phyloP scores from a whole-genome alignment of 2,888 invertebrate species.

The Sabatieria punctata region DNA sequence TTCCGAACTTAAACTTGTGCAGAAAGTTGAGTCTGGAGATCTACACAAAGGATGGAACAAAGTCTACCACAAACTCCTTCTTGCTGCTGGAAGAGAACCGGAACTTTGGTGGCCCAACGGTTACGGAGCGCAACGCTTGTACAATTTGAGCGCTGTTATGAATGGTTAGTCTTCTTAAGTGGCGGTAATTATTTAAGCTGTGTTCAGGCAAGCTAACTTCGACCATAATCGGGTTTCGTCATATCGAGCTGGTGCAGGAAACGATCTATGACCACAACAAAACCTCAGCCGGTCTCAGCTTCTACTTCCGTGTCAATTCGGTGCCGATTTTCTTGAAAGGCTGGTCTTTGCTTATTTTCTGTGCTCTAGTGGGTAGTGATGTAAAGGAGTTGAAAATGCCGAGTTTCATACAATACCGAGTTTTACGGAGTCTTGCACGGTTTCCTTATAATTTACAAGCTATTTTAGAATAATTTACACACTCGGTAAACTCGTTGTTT shows the following conservation, averaged over 20 bases:
- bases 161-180: neutral
- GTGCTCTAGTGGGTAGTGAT: too few relatives aligned
- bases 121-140: constrained; percentile 59
- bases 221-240: constrained; percentile 59
- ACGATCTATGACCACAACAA: constrained; percentile 8
- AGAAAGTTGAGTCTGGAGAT: too few relatives aligned
- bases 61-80: neutral
- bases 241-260: constrained; percentile 50
- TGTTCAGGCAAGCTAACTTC: neutral
- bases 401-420: too few relatives aligned
- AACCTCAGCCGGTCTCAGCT: constrained; percentile 47
- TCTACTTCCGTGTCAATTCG: constrained; percentile 70
- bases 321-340: constrained; percentile 70
- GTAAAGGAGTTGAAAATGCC: too few relatives aligned
- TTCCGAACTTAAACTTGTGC: too few relatives aligned
- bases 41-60: neutral
- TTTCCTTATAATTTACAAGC: neutral
- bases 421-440: neutral
- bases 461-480: too few relatives aligned
- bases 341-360: neutral
- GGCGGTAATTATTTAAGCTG: neutral
- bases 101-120: constrained; percentile 89
- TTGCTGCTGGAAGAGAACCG: constrained; percentile 26
- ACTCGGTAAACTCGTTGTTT: too few relatives aligned
- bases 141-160: constrained; percentile 33